These are phyloP conservation scores for Scaptodrosophila latifasciaeformis DNA, from an alignment of 2,888 invertebrate genomes.

Conservation along the genomic window DNA sequence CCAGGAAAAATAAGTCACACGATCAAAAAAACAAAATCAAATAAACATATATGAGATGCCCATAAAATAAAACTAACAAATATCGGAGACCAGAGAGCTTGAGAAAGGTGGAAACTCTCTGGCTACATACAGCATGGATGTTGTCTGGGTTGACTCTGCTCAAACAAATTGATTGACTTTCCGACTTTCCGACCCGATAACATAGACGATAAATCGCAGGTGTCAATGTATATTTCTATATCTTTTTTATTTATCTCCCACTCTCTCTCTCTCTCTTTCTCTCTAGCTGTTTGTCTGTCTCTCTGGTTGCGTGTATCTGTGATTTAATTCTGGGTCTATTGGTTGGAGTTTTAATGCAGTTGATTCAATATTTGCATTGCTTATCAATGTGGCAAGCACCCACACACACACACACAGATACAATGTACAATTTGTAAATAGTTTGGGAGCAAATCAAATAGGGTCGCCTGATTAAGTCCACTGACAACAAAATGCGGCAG, in stretches of 20 bases:
- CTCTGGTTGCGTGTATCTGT: too few relatives aligned
- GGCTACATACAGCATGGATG: conserved; percentile 1
- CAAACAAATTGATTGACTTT: conserved; percentile 45
- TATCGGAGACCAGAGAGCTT: too few relatives aligned
- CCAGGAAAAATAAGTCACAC: conserved; percentile 48
- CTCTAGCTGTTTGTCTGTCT: too few relatives aligned
- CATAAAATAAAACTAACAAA: too few relatives aligned
- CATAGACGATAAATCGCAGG: not conserved
- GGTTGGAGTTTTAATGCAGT: conserved; percentile 14
- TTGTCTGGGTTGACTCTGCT: not conserved
- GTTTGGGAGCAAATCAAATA: not conserved
- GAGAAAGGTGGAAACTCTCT: too few relatives aligned
- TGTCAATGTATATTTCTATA: not conserved
- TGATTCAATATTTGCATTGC: conserved; percentile 51
- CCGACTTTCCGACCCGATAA: conserved; percentile 5
- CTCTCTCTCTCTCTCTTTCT: too few relatives aligned
- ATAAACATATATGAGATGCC: conserved; percentile 30
- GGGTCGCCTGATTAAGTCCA: not conserved
- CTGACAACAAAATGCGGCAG: conserved; percentile 5
- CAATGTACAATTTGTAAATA: conserved; percentile 2
- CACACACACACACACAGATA: conserved; percentile 26
- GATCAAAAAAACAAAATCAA: conserved; percentile 51
- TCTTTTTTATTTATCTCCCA: too few relatives aligned
- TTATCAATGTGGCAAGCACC: conserved; percentile 44
- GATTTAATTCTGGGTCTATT: too few relatives aligned